These are phyloP conservation scores for Dicrurus megarhynchus DNA, from an alignment of 2,113 vertebrate genomes.

Conservation along the genomic window DNA sequence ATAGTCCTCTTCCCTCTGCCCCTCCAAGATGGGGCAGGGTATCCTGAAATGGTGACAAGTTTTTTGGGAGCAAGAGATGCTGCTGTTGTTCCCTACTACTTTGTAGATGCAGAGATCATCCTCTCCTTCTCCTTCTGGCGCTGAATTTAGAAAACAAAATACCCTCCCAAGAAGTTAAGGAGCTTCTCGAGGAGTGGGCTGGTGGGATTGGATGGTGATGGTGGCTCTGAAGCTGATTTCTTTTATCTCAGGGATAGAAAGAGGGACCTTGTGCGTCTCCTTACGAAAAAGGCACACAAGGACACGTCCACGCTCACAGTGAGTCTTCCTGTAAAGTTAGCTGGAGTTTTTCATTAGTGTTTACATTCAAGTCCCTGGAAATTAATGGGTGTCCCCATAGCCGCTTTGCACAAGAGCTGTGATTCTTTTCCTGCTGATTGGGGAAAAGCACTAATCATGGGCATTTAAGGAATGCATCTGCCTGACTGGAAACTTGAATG, in stretches of 20 bases:
- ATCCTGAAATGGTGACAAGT: neutral
- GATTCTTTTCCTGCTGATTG: neutral
- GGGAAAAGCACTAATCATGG: slow-evolving; percentile 21
- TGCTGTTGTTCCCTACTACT: neutral
- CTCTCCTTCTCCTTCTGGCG: neutral
- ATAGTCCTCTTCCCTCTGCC: neutral
- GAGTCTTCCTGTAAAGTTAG: neutral
- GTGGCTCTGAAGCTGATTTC: neutral
- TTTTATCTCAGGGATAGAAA: neutral
- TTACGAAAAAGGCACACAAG: neutral
- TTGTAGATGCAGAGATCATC: neutral
- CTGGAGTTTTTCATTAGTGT: neutral
- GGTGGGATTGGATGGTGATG: neutral
- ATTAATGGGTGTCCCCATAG: slow-evolving; percentile 4
- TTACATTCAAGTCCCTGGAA: slow-evolving; percentile 19
- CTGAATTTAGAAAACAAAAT: neutral
- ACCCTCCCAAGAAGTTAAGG: neutral
- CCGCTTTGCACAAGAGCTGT: neutral
- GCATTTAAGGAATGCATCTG: neutral
- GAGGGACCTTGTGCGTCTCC: neutral
- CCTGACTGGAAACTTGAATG: slow-evolving; percentile 8
- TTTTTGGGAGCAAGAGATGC: neutral
- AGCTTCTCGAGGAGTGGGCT: neutral
- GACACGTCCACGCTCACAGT: rapidly evolving
- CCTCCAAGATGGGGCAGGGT: neutral